Evolutionary conservation across 2,113 vertebrate genomes (phyloP).

Genomic region (Riparia riparia): DNA sequence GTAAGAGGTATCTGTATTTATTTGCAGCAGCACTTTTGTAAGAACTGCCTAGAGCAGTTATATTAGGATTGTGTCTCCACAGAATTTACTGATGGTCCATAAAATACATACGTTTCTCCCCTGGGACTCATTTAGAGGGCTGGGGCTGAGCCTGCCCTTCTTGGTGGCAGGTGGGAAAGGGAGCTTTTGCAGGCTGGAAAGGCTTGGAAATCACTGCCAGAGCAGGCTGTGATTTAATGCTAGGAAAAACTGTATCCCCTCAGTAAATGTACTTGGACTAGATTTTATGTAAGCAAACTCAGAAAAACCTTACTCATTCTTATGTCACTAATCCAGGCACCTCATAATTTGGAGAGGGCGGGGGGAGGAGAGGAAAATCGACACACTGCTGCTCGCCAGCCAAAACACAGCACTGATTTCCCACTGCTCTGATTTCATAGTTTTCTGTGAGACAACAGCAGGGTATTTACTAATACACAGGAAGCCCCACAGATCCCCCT

Average conservation of each 20-base stretch:
- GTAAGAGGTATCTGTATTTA: not conserved
- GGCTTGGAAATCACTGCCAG: not conserved
- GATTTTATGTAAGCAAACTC: not conserved
- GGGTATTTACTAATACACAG: not conserved
- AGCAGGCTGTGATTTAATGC: not conserved
- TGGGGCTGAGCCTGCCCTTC: not conserved
- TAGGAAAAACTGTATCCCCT: slow-evolving; percentile 17
- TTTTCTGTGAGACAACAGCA: not conserved
- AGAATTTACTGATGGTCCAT: not conserved
- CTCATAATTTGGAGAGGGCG: not conserved
- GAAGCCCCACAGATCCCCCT: not conserved
- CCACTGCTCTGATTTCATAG: not conserved
- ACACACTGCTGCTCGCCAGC: not conserved
- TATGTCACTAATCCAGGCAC: slow-evolving; percentile 34
- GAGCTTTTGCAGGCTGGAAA: not conserved
- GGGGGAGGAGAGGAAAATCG: not conserved
- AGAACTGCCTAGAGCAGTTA: not conserved
- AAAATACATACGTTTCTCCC: not conserved
- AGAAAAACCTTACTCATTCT: slow-evolving; percentile 51
- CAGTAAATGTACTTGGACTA: not conserved
- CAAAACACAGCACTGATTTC: not conserved
- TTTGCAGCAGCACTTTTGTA: not conserved
- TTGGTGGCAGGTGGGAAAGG: not conserved
- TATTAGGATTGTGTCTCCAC: not conserved
- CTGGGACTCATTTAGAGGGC: not conserved